Evolutionary conservation across 2,797 vertebrate genomes (phyloP), one percentile per base, ranked within the genome.

Genomic region (Oreonectes daqikongensis): DNA sequence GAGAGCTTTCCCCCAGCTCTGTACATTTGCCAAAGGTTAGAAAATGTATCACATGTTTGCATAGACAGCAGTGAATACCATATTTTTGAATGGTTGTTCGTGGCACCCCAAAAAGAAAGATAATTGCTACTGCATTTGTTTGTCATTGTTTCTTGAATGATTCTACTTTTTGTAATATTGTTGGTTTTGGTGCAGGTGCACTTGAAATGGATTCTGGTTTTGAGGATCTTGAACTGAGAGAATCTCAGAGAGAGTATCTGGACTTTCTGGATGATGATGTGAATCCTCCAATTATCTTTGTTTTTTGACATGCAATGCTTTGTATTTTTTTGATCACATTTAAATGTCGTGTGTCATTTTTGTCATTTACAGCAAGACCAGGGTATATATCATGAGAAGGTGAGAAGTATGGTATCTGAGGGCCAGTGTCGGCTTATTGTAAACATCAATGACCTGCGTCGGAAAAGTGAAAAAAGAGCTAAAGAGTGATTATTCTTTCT

Each of bases 241-340:
- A 90, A 71, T 87, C 88, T 12, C 88, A 91, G 78, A 83, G 90
- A 68, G 87, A 88, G 40, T 91, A 90, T 55, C 65, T 91, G 64
- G 88, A 90, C 73, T 91, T 91, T 71, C 82, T 91, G 30, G 90
- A 91, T 78, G 90, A 91, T 81, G 88, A 90, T 81, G 89, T 90
- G 75, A 40, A 83, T 50, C 24, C 15, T 14, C 1, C 3, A n/a
- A 22, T 42, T 42, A 11, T 53, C 0, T 52, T 5, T 77, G 26
- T 5, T 18, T 14, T n/a, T 42, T 50, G 6, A 42, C 5, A 20
- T 32, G n/a, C 7, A 20, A 12, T 1, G 30, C 1, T 15, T 32
- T 50, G 15, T n/a, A 2, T n/a, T 71, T 66, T 48, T 63, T 9
- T 61, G 11, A 30, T 18, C 17, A n/a, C 2, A 11, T 53, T 22